These are phyloP conservation scores for Melolontha melolontha DNA, from an alignment of 2,888 invertebrate species.

Conservation along the genomic window DNA sequence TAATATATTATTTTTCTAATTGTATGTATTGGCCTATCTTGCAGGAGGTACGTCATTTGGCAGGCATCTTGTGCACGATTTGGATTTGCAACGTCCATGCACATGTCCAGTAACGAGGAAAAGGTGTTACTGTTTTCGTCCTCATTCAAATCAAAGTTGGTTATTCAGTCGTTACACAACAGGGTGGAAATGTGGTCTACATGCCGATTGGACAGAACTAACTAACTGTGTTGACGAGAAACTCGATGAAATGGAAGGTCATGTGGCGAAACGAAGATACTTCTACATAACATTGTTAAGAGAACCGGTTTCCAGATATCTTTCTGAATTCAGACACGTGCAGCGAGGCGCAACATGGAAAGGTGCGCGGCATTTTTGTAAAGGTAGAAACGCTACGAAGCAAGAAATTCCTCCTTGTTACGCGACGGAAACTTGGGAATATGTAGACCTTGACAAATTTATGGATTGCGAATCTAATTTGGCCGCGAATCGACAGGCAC, in stretches of 20 bases:
- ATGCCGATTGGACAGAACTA: conserved; percentile 98
- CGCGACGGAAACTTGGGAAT: conserved; percentile 84
- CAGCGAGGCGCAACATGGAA: conserved; percentile 97
- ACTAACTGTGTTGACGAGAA: conserved; percentile 92
- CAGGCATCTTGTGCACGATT: conserved; percentile 93
- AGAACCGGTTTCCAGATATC: conserved; percentile 91
- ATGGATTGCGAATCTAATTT: conserved; percentile 92
- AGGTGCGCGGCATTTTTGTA: conserved; percentile 80
- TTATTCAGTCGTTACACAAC: conserved; percentile 97
- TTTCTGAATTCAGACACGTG: conserved; percentile 97
- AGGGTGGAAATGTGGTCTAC: conserved; percentile 98
- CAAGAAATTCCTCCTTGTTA: conserved; percentile 89
- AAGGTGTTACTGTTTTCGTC: conserved; percentile 92
- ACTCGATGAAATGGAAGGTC: conserved; percentile 85
- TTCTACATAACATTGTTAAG: conserved; percentile 96
- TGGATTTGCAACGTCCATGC: conserved; percentile 93
- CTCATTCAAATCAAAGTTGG: conserved; percentile 95
- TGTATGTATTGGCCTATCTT: conserved; percentile 27
- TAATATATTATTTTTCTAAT: too few relatives aligned
- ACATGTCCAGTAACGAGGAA: conserved; percentile 91
- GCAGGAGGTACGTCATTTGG: conserved; percentile 95
- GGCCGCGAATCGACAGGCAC: conserved; percentile 95
- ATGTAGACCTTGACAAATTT: conserved; percentile 92
- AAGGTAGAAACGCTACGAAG: conserved; percentile 80
- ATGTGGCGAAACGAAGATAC: conserved; percentile 73